phyloP scores from a whole-genome alignment of 1,140 invertebrate genomes.

The Brachionus angularis region DNA sequence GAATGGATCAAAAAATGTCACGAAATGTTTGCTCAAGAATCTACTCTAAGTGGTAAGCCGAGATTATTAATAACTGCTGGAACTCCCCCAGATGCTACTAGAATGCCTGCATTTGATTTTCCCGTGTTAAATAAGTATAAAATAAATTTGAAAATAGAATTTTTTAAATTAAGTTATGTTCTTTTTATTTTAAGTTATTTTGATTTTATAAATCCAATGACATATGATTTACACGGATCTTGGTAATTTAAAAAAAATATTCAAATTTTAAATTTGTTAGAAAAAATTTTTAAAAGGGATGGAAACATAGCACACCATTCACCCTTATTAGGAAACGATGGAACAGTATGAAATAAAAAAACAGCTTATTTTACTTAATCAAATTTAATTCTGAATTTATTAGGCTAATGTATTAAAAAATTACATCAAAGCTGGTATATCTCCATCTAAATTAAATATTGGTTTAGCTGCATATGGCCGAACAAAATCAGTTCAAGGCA shows the following conservation, averaged over 20 bases:
- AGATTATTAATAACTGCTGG: slow-evolving; percentile 87
- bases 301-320: slow-evolving; percentile 44
- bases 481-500: slow-evolving; percentile 59
- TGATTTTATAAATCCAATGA: slow-evolving; percentile 84
- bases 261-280: too few species aligned
- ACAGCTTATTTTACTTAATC: too few species aligned
- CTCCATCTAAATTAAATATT: slow-evolving; percentile 61
- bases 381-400: too few species aligned
- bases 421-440: slow-evolving; percentile 17
- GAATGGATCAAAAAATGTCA: slow-evolving; percentile 80
- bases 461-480: slow-evolving; percentile 80
- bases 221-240: slow-evolving; percentile 90
- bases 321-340: slow-evolving; percentile 45
- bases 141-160: not conserved
- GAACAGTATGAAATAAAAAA: too few species aligned
- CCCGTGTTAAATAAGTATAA: slow-evolving; percentile 71
- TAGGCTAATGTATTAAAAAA: slow-evolving; percentile 23
- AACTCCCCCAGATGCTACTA: slow-evolving; percentile 75
- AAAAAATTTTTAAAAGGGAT: too few species aligned
- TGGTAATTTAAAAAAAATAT: too few species aligned
- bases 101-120: slow-evolving; percentile 87
- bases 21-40: slow-evolving; percentile 81
- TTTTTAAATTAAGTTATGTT: not conserved
- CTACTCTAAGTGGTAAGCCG: slow-evolving; percentile 67
- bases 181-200: slow-evolving; percentile 66